phyloP scores from a whole-genome alignment of 2,797 vertebrate species.

The Pelobates cultripes region DNA sequence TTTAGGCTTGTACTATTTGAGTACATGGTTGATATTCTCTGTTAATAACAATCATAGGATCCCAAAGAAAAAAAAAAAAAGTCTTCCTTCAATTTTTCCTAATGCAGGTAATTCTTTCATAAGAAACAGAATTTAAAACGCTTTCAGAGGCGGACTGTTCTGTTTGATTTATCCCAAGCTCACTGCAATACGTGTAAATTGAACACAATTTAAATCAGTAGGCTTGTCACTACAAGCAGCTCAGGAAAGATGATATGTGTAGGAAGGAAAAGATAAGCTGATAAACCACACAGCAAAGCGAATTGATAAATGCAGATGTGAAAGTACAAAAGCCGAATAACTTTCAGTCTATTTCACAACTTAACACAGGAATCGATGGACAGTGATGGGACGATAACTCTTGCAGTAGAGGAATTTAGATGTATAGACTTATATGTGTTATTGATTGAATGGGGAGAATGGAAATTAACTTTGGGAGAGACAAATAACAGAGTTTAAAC shows the following conservation, averaged over 20 bases:
- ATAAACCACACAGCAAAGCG: slow-evolving; percentile 43
- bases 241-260: slow-evolving; percentile 45
- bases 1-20: slow-evolving; percentile 43
- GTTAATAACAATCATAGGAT: slow-evolving; percentile 37
- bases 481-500: background rate
- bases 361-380: slow-evolving; percentile 35
- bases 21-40: slow-evolving; percentile 40
- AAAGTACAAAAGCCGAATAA: slow-evolving; percentile 44
- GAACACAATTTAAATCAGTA: slow-evolving; percentile 51
- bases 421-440: background rate
- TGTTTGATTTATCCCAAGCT: slow-evolving; percentile 42
- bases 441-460: background rate
- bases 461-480: background rate
- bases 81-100: slow-evolving; percentile 28
- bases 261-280: slow-evolving; percentile 39
- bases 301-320: slow-evolving; percentile 46
- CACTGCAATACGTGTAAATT: slow-evolving; percentile 48
- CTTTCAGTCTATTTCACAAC: slow-evolving; percentile 36
- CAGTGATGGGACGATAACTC: slow-evolving; percentile 15
- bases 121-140: slow-evolving; percentile 40
- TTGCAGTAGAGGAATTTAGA: slow-evolving; percentile 17
- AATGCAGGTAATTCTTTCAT: slow-evolving; percentile 39
- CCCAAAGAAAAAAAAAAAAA: slow-evolving; percentile 23
- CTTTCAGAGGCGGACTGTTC: slow-evolving; percentile 31
- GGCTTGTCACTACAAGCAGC: slow-evolving; percentile 40